Conservation (phyloP, 2,113 vertebrate species). For the Cinclus mexicanus region DNA sequence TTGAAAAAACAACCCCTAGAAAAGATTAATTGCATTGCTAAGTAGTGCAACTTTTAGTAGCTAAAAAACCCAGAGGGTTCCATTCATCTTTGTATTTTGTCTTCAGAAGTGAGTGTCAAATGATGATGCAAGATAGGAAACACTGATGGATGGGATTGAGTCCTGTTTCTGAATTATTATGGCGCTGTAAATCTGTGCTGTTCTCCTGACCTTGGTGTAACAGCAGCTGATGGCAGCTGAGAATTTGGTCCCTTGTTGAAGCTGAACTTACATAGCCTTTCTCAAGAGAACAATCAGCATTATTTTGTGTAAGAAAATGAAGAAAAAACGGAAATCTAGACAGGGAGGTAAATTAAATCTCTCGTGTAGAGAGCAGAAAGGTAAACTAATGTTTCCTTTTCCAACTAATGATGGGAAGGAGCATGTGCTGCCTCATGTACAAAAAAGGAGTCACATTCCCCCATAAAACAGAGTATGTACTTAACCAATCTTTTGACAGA, state of each 20-base stretch:
- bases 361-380: not conserved
- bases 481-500: not conserved
- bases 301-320: not conserved
- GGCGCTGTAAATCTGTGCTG: not conserved
- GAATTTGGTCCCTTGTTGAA: not conserved
- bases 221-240: not conserved
- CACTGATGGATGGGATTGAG: not conserved
- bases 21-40: constrained; percentile 33
- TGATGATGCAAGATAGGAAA: not conserved
- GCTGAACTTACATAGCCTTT: not conserved
- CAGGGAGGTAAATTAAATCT: not conserved
- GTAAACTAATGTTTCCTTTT: not conserved
- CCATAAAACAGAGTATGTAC: not conserved
- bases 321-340: not conserved
- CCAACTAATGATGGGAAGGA: not conserved
- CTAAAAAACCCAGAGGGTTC: not conserved
- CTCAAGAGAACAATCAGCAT: not conserved
- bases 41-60: constrained; percentile 14
- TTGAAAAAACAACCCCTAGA: not conserved
- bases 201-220: not conserved
- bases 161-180: not conserved
- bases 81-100: constrained; percentile 40
- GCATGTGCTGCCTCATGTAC: not conserved
- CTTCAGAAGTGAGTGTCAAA: constrained; percentile 12
- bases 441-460: not conserved